Conservation (phyloP, 1,140 invertebrate genomes). For the Olivierus martensii region DNA sequence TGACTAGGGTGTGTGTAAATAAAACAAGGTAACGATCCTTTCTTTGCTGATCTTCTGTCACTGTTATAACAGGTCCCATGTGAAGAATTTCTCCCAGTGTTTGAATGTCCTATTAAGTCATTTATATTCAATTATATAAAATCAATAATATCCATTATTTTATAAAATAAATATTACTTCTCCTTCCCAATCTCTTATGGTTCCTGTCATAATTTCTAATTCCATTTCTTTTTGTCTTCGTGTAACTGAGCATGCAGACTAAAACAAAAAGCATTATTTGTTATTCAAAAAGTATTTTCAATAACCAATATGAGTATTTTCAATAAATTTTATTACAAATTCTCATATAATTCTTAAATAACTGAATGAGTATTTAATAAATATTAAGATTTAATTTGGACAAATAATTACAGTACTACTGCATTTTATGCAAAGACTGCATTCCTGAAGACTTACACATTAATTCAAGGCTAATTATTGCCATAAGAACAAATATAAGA, state of each 20-base stretch:
- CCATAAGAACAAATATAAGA: no score
- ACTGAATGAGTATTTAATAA: no score
- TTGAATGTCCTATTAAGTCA: slow-evolving; percentile 27
- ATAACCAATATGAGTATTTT: no score
- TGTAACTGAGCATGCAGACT: slow-evolving; percentile 68
- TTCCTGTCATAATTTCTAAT: slow-evolving; percentile 80
- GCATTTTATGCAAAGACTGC: no score
- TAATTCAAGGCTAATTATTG: no score
- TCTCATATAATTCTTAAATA: no score
- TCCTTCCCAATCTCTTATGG: slow-evolving; percentile 90
- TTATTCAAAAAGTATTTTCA: no score
- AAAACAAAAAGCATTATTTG: slow-evolving; percentile 13
- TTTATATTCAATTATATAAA: not conserved
- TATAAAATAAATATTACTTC: slow-evolving; percentile 39
- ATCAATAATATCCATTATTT: not conserved
- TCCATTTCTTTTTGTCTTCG: slow-evolving; percentile 93
- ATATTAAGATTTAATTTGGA: no score
- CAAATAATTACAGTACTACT: no score
- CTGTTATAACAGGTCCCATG: slow-evolving; percentile 63
- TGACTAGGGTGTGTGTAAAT: slow-evolving; percentile 73
- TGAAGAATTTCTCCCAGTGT: slow-evolving; percentile 36
- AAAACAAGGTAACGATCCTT: slow-evolving; percentile 83
- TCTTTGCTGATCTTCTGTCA: slow-evolving; percentile 45
- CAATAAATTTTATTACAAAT: no score
- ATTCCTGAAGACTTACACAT: no score